Percentiles rank a stretch among this genome's conserved stretches.
These are phyloP conservation scores for Leptocoma aspasia DNA, from an alignment of 2,113 vertebrate species.

Conservation along the genomic window DNA sequence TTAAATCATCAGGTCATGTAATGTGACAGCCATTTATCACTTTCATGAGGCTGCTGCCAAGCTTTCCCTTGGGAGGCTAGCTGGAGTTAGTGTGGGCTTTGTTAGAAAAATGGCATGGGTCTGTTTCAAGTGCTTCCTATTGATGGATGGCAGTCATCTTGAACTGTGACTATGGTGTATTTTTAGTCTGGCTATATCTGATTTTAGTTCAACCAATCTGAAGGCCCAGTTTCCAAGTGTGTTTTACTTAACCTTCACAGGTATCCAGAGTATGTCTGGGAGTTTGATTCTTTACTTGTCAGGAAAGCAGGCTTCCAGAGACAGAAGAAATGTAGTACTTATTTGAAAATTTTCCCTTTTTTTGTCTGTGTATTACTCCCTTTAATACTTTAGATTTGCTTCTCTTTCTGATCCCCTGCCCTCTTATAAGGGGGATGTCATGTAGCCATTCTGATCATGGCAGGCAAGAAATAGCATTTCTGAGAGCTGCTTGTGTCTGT, in stretches of 20 bases:
- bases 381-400: not conserved
- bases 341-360: not conserved
- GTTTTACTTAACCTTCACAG: not conserved
- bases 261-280: not conserved
- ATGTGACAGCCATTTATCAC: constrained; percentile 59
- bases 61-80: not conserved
- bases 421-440: not conserved
- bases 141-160: not conserved
- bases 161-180: not conserved
- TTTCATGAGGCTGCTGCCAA: constrained; percentile 34
- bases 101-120: not conserved
- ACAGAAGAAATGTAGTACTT: not conserved
- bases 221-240: not conserved
- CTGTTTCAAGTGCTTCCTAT: not conserved
- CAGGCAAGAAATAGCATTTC: not conserved
- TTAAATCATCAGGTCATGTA: constrained; percentile 56
- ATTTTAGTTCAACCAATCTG: not conserved
- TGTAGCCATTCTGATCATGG: not conserved
- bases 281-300: not conserved
- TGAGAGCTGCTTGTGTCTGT: not conserved
- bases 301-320: not conserved
- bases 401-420: not conserved
- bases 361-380: not conserved
- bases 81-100: not conserved
- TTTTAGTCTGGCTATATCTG: not conserved